Evolutionary conservation across 2,113 vertebrate genomes (phyloP).

Genomic region (Periophthalmus modestus): DNA sequence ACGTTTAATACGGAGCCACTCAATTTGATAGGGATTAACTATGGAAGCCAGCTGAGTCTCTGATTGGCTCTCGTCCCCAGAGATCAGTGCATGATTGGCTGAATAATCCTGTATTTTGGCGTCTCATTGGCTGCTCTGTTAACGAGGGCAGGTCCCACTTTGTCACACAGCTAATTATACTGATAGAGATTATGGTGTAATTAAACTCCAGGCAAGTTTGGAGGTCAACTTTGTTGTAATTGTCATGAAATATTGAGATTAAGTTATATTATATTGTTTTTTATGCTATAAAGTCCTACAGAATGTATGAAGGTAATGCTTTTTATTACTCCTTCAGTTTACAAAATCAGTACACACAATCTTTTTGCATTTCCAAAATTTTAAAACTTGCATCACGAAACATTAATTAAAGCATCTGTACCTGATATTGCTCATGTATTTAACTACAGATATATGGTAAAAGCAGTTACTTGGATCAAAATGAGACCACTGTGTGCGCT

Average conservation of each 20-base stretch:
- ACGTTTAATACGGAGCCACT: conserved; percentile 34
- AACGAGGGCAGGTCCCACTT: conserved; percentile 48
- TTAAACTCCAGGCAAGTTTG: conserved; percentile 55
- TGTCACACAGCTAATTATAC: conserved; percentile 45
- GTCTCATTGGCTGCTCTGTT: conserved; percentile 48
- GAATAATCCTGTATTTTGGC: conserved; percentile 33
- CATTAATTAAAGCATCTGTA: too few relatives aligned
- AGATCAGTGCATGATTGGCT: conserved; percentile 43
- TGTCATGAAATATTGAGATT: background rate
- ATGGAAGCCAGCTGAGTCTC: conserved; percentile 27
- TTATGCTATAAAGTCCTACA: too few relatives aligned
- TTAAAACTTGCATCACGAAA: too few relatives aligned
- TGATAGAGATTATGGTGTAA: conserved; percentile 60
- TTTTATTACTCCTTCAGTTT: too few relatives aligned
- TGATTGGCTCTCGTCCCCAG: conserved; percentile 52
- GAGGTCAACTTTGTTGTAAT: conserved; percentile 19
- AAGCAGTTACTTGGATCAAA: too few relatives aligned
- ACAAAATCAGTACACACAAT: too few relatives aligned
- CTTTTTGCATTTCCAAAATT: too few relatives aligned
- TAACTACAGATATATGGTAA: too few relatives aligned
- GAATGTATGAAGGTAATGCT: too few relatives aligned
- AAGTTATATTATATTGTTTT: too few relatives aligned
- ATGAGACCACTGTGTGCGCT: too few relatives aligned
- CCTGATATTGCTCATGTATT: too few relatives aligned
- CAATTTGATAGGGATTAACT: conserved; percentile 47